Evolutionary conservation across 2,113 vertebrate genomes (phyloP), one percentile per base, ranked within the genome.

Genomic region (Xyliphius kryptos): DNA sequence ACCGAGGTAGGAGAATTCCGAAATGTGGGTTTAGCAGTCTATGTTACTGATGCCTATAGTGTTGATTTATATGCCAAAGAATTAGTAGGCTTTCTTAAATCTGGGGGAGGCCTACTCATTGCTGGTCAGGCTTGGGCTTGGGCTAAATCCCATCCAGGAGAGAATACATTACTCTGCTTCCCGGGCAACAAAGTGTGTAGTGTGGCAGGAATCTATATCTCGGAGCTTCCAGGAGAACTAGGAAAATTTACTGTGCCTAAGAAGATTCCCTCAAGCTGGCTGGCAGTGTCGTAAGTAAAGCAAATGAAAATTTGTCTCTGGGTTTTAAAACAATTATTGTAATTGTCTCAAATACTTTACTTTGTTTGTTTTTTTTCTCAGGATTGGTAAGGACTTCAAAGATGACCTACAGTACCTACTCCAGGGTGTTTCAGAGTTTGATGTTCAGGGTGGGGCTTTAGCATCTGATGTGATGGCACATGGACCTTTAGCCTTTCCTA

Each of bases 151-250:
- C 73, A 90, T 0, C 81, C 88, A 0, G 77, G 80, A 3, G 79
- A 89, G 36, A 89, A 89, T 63, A 74, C 85, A 0, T 69, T 93
- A 43, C 81, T 80, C 2, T 26, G 52, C 9, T 97, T 95, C 72
- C 82, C 82, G 7, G 94, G 91, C 15, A 97, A 96, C 69, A 89
- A 85, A 7, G 86, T 95, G 56, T 89, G 83, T 65, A 88, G 89
- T 0, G 86, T 93, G 70, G 85, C 91, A 2, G 93, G 94, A 0
- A 80, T 96, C 40, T 92, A 92, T 73, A 91, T 97, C 75, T 90
- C 91, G 0, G 81, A 84, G 17, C 86, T 79, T 0, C 0, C 32
- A 0, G 89, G 75, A 4, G 75, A 82, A 17, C 69, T 41, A 1
- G 89, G 88, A 3, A 9, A 77, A 41, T 80, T 89, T 53, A 80